These are phyloP conservation scores for Oscheius sp. DNA, from an alignment of 2,888 invertebrate genomes.

Conservation along the genomic window DNA sequence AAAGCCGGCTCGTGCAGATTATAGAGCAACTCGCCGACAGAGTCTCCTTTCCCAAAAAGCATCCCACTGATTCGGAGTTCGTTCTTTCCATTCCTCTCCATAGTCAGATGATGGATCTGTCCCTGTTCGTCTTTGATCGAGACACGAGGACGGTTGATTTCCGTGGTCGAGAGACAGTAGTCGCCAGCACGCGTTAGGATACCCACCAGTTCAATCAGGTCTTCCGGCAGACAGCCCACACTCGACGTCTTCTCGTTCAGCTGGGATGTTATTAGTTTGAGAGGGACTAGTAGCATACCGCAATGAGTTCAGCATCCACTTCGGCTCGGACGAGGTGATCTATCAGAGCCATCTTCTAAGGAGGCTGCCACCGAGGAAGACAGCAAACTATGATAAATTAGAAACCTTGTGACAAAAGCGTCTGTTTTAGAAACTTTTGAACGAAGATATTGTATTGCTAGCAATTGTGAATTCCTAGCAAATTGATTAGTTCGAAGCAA, in stretches of 20 bases:
- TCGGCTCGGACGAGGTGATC: neutral
- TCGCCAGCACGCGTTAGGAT: slow-evolving; percentile 14
- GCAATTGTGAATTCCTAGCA: too few species aligned
- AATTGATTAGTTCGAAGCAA: too few species aligned
- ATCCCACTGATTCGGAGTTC: slow-evolving; percentile 5
- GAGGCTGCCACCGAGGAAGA: neutral
- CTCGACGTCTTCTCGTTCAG: slow-evolving; percentile 9
- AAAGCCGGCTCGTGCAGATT: slow-evolving; percentile 7
- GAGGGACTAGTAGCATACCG: neutral
- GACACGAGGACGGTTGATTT: neutral
- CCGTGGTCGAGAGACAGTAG: slow-evolving; percentile 24
- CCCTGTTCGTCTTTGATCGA: slow-evolving; percentile 19
- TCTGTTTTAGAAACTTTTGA: too few species aligned
- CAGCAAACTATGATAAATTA: neutral
- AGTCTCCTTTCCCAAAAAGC: slow-evolving; percentile 6
- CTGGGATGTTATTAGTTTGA: neutral
- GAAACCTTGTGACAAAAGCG: too few species aligned
- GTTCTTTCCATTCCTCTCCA: neutral
- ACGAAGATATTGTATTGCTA: too few species aligned
- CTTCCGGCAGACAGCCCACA: slow-evolving; percentile 25
- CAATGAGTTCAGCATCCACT: slow-evolving; percentile 12
- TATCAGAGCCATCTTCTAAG: neutral
- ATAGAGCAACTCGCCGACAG: slow-evolving; percentile 28
- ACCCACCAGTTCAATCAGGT: slow-evolving; percentile 5
- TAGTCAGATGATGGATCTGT: neutral